Conservation (phyloP, 2,113 vertebrate genomes). For the Excalfactoria chinensis region DNA sequence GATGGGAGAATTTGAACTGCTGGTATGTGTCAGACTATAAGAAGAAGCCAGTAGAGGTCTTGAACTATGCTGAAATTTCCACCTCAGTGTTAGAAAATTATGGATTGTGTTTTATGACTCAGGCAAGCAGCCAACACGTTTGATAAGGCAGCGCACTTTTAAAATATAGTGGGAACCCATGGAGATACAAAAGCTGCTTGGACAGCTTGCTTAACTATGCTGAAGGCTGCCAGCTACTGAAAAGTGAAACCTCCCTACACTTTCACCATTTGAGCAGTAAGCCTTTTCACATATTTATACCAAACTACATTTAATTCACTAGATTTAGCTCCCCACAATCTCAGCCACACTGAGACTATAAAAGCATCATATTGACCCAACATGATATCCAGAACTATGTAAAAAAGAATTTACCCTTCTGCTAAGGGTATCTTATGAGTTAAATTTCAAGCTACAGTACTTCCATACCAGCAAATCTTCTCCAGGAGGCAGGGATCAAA, state of each 20-base stretch:
- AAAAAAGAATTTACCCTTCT: not conserved
- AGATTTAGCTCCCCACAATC: not conserved
- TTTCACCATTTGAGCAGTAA: not conserved
- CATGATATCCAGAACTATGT: not conserved
- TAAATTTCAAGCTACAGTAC: not conserved
- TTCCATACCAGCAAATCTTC: not conserved
- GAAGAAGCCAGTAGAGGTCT: not conserved
- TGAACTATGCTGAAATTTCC: not conserved
- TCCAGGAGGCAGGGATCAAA: not conserved
- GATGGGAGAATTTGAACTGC: not conserved
- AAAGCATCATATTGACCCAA: not conserved
- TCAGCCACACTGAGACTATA: not conserved
- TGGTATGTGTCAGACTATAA: not conserved
- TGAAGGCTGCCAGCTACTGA: not conserved
- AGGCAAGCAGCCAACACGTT: not conserved
- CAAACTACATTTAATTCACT: not conserved
- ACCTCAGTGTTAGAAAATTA: not conserved
- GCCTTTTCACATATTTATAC: not conserved
- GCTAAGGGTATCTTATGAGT: not conserved
- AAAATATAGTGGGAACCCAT: not conserved
- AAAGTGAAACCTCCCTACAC: not conserved
- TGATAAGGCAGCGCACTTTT: not conserved
- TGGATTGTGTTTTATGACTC: not conserved
- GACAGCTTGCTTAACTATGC: not conserved
- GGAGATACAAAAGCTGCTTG: not conserved